Conservation (phyloP, 2,888 invertebrate genomes). For the Drosophila mulleri region DNA sequence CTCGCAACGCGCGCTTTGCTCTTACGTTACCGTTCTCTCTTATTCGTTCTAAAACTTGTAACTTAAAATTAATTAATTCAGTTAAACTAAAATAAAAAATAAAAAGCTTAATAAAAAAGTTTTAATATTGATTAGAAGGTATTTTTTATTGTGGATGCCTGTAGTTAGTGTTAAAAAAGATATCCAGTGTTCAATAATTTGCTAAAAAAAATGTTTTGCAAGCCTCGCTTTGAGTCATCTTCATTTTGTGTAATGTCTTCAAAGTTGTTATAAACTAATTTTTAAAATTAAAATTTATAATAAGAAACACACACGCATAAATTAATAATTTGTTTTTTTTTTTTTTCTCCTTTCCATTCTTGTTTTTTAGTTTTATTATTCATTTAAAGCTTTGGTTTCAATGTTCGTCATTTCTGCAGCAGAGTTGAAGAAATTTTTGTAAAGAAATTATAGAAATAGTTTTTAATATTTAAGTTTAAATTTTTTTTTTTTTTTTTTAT, state of each 20-base stretch:
- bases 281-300: slow-evolving; percentile 29
- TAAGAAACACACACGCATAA: slow-evolving; percentile 58
- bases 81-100: slow-evolving; percentile 45
- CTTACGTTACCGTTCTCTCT: slow-evolving; percentile 10
- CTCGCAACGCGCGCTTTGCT: slow-evolving; percentile 32
- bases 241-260: slow-evolving; percentile 49
- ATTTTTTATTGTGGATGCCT: not conserved
- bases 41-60: slow-evolving; percentile 35
- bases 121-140: slow-evolving; percentile 8
- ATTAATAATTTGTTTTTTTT: slow-evolving; percentile 10
- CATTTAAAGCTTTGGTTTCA: slow-evolving; percentile 80
- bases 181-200: slow-evolving; percentile 43
- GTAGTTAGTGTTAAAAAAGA: slow-evolving; percentile 13
- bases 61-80: slow-evolving; percentile 51
- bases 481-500: slow-evolving; percentile 1
- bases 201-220: slow-evolving; percentile 39
- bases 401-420: slow-evolving; percentile 75
- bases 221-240: slow-evolving; percentile 69
- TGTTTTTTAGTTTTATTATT: slow-evolving; percentile 27
- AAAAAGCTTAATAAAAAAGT: slow-evolving; percentile 26
- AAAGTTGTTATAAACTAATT: slow-evolving; percentile 15
- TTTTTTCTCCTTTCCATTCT: not conserved
- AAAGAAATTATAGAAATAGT: slow-evolving; percentile 32
- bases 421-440: slow-evolving; percentile 47
- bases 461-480: not conserved